Conservation (phyloP, 2,797 vertebrate genomes). For the Acanthurus tractus region DNA sequence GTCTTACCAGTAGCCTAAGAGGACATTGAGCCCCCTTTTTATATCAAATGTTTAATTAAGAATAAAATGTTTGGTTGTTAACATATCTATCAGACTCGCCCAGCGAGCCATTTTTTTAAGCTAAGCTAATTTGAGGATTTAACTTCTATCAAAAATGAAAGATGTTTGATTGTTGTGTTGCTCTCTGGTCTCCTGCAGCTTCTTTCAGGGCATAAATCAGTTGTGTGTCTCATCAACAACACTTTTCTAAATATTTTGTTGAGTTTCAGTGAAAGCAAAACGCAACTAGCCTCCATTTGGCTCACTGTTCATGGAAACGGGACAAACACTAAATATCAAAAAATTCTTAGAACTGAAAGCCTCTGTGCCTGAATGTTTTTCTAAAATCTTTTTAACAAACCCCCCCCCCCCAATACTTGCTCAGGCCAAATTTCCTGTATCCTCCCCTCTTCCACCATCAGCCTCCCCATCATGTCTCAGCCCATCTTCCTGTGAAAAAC, state of each 20-base stretch:
- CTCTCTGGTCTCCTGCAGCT: background rate
- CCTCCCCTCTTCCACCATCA: background rate
- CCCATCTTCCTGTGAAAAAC: slow-evolving; percentile 37
- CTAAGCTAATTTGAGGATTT: background rate
- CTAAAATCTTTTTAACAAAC: background rate
- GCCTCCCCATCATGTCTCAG: no score
- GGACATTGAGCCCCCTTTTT: no score
- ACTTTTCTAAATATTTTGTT: background rate
- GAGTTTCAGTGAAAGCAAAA: background rate
- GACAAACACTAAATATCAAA: slow-evolving; percentile 1
- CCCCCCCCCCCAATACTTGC: no score
- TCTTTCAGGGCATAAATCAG: background rate
- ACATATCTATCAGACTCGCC: no score
- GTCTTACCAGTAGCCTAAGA: no score
- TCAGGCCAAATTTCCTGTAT: background rate
- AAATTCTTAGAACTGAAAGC: background rate
- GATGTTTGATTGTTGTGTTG: background rate
- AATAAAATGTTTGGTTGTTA: no score
- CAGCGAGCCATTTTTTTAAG: background rate
- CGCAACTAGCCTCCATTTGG: no score
- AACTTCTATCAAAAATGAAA: background rate
- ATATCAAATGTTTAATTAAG: no score
- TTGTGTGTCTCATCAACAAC: background rate
- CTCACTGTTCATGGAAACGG: background rate
- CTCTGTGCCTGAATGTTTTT: background rate